phyloP scores from a whole-genome alignment of 2,113 vertebrate genomes.

The Cochlearius cochlearius region DNA sequence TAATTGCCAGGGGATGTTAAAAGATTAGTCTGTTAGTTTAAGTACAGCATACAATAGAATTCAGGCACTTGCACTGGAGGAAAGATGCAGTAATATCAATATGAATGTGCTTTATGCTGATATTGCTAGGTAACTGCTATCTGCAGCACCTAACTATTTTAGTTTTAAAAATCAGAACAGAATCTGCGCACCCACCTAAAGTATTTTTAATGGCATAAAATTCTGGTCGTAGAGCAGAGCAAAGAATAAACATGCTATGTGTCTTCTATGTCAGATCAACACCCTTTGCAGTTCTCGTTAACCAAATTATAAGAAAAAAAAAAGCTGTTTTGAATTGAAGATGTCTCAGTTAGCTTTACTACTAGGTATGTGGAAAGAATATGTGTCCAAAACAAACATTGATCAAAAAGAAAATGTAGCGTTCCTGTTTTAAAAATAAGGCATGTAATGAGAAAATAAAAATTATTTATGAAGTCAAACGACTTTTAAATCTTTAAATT shows the following conservation, averaged over 20 bases:
- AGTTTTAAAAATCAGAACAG: not conserved
- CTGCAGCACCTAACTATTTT: not conserved
- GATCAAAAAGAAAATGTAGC: not conserved
- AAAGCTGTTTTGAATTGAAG: not conserved
- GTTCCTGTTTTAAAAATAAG: slow-evolving; percentile 15
- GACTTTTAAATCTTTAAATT: slow-evolving; percentile 71
- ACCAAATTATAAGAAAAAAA: not conserved
- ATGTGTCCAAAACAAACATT: not conserved
- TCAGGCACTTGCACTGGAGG: not conserved
- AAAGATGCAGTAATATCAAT: not conserved
- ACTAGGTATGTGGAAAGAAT: not conserved
- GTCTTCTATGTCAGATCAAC: not conserved
- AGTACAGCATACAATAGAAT: not conserved
- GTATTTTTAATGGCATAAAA: not conserved
- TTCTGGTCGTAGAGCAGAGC: not conserved
- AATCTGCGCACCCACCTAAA: not conserved
- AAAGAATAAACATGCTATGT: not conserved
- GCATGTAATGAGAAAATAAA: slow-evolving; percentile 45
- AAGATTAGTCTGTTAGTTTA: not conserved
- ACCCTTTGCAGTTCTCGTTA: not conserved
- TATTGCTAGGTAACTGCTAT: not conserved
- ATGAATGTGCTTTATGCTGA: not conserved
- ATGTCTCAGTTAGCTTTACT: not conserved
- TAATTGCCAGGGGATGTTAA: not conserved
- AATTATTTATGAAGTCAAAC: slow-evolving; percentile 71